phyloP scores from a whole-genome alignment of 2,797 vertebrate genomes.

The Leptatherina wallacei region DNA sequence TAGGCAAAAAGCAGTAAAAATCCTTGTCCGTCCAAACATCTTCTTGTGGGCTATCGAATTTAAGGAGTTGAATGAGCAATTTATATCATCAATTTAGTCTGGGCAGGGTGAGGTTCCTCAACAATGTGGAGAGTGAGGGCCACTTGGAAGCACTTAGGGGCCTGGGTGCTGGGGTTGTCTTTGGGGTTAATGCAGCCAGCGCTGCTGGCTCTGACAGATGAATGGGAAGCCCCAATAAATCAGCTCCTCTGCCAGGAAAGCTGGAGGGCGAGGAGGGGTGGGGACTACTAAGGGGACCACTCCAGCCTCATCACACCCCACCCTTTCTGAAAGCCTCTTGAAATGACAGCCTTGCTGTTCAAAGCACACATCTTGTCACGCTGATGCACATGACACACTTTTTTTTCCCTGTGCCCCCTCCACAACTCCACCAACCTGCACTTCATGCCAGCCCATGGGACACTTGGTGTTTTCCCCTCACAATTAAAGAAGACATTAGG shows the following conservation, averaged over 20 bases:
- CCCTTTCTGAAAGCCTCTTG: constrained; percentile 66
- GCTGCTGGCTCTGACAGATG: constrained; percentile 76
- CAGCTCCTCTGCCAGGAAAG: constrained; percentile 76
- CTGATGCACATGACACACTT: constrained; percentile 37
- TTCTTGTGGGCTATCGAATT: constrained; percentile 65
- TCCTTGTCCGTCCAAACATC: constrained; percentile 53
- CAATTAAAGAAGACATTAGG: constrained; percentile 68
- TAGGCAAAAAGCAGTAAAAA: constrained; percentile 59
- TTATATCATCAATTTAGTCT: constrained; percentile 75
- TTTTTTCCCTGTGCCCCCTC: constrained; percentile 30
- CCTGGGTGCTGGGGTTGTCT: constrained; percentile 75
- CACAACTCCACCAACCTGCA: constrained; percentile 37
- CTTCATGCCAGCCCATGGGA: constrained; percentile 40
- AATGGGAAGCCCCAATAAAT: constrained; percentile 81
- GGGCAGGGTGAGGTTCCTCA: constrained; percentile 50
- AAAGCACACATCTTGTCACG: constrained; percentile 52
- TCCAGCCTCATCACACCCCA: constrained; percentile 58
- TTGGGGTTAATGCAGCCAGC: constrained; percentile 81
- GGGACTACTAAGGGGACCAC: constrained; percentile 70
- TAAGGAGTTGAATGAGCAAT: constrained; percentile 72
- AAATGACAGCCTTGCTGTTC: constrained; percentile 56
- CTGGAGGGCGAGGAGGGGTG: constrained; percentile 60
- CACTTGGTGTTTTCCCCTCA: constrained; percentile 52
- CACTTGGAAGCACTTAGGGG: constrained; percentile 82
- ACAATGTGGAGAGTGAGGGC: constrained; percentile 63